Conservation (phyloP, 2,888 invertebrate species). For the Spodoptera exigua region DNA sequence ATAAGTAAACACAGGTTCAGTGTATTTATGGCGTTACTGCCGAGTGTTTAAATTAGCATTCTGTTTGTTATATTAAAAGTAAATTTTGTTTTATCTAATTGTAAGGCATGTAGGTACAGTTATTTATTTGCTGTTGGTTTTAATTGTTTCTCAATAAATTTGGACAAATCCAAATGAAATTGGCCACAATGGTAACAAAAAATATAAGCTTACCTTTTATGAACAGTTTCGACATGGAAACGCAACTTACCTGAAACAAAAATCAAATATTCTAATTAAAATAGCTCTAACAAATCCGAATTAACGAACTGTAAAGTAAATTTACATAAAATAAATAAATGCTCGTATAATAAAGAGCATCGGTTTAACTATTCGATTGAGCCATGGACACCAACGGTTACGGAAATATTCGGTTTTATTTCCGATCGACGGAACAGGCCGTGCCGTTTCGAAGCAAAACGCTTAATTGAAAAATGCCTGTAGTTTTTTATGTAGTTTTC, state of each 20-base stretch:
- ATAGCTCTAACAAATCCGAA: conserved; percentile 45
- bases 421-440: conserved; percentile 41
- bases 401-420: conserved; percentile 74
- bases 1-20: conserved; percentile 46
- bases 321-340: conserved; percentile 78
- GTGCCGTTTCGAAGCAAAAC: conserved; percentile 51
- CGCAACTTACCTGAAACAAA: conserved; percentile 54
- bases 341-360: conserved; percentile 66
- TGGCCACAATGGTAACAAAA: no score
- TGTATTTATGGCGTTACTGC: conserved; percentile 21
- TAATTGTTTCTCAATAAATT: neutral
- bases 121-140: neutral
- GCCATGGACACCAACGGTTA: conserved; percentile 64
- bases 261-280: conserved; percentile 50
- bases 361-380: conserved; percentile 67
- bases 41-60: conserved; percentile 11
- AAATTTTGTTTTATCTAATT: conserved; percentile 1
- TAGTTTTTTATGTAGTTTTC: conserved; percentile 42
- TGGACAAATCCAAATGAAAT: no score
- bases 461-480: conserved; percentile 60
- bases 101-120: no score
- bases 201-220: conserved; percentile 67
- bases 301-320: conserved; percentile 74
- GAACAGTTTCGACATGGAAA: conserved; percentile 21
- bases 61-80: conserved; percentile 3